phyloP scores from a whole-genome alignment of 2,888 invertebrate genomes.

The Hipparchia semele region DNA sequence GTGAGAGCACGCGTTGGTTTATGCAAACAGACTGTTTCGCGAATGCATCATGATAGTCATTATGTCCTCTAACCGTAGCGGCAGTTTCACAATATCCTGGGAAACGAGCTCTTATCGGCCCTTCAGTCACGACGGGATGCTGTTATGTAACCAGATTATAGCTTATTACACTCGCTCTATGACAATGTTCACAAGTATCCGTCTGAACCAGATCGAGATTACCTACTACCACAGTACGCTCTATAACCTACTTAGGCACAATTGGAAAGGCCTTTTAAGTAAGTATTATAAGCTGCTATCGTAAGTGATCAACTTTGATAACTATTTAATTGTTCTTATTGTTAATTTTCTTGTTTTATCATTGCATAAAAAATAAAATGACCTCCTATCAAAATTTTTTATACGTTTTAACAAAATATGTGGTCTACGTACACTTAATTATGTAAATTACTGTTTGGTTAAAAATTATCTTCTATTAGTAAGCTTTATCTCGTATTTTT shows the following conservation, averaged over 20 bases:
- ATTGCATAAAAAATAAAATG: background rate
- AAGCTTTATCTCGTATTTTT: no score
- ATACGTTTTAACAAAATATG: no score
- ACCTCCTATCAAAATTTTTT: no score
- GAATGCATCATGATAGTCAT: slow-evolving; percentile 66
- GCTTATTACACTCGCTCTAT: slow-evolving; percentile 60
- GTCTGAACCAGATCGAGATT: slow-evolving; percentile 29
- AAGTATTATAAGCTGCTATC: slow-evolving; percentile 13
- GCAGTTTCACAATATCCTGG: slow-evolving; percentile 67
- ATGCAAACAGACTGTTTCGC: slow-evolving; percentile 70
- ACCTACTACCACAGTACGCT: slow-evolving; percentile 15
- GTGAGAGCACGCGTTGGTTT: slow-evolving; percentile 62
- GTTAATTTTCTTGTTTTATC: background rate
- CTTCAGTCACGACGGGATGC: slow-evolving; percentile 72
- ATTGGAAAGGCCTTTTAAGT: slow-evolving; percentile 31
- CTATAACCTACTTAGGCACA: slow-evolving; percentile 29
- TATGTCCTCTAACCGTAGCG: slow-evolving; percentile 52
- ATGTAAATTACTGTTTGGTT: background rate
- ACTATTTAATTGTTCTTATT: slow-evolving; percentile 9
- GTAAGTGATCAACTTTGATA: slow-evolving; percentile 18
- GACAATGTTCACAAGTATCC: slow-evolving; percentile 48
- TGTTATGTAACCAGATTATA: slow-evolving; percentile 67
- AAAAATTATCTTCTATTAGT: background rate
- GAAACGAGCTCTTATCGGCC: slow-evolving; percentile 57
- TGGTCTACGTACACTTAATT: no score